phyloP scores from a whole-genome alignment of 2,888 invertebrate genomes.

The Gryllus longicercus region DNA sequence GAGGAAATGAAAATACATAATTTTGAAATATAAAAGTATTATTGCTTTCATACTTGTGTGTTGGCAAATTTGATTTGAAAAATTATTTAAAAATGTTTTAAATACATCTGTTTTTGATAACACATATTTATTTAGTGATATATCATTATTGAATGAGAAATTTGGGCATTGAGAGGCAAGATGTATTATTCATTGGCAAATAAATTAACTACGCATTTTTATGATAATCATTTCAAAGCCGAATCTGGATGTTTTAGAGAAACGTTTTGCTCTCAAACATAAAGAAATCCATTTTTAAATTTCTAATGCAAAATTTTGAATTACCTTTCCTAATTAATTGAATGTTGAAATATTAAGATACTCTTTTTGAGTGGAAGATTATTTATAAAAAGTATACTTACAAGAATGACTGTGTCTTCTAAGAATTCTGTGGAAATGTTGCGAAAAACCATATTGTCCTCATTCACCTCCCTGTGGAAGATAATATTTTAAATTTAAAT shows the following conservation, averaged over 20 bases:
- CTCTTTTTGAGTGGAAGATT: neutral
- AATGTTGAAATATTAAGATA: neutral
- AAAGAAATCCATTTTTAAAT: neutral
- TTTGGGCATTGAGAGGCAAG: no score
- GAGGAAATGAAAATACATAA: no score
- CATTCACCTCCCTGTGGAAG: conserved; percentile 65
- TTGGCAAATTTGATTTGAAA: neutral
- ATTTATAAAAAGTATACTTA: conserved; percentile 43
- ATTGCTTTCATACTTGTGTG: neutral
- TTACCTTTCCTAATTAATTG: neutral
- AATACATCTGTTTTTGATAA: no score
- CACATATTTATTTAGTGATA: no score
- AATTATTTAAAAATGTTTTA: neutral
- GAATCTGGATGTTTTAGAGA: neutral
- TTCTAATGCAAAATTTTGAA: neutral
- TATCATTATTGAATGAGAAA: no score
- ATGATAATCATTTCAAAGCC: neutral
- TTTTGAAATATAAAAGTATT: neutral
- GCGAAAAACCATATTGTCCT: conserved; percentile 67
- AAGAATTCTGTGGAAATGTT: conserved; percentile 60
- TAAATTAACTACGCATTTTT: neutral
- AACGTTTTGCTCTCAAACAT: neutral
- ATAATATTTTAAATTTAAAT: neutral
- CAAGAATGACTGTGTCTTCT: conserved; percentile 57
- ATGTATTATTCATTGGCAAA: no score